phyloP scores from a whole-genome alignment of 2,797 vertebrate species.

The Setipinna tenuifilis region DNA sequence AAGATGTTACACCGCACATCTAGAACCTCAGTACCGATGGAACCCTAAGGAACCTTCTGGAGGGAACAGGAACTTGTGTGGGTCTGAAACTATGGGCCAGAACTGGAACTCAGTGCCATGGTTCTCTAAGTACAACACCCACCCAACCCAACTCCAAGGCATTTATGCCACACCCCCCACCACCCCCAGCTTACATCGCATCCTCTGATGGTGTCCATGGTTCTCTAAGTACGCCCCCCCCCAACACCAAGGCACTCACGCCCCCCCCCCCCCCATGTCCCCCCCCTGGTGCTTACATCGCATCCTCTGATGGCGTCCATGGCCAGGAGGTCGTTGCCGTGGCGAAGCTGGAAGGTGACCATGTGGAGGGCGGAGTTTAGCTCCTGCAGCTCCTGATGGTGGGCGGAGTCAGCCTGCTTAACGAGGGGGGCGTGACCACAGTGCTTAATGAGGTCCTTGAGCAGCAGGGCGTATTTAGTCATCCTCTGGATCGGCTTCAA shows the following conservation, averaged over 20 bases:
- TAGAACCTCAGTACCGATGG: no score
- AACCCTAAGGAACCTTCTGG: no score
- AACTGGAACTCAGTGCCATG: no score
- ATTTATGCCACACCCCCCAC: constrained; percentile 24
- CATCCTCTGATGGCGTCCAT: constrained; percentile 86
- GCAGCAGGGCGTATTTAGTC: constrained; percentile 85
- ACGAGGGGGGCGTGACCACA: constrained; percentile 67
- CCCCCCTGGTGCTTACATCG: constrained; percentile 80
- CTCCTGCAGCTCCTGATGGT: no score
- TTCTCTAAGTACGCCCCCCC: neutral
- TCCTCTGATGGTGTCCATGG: constrained; percentile 14
- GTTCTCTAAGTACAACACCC: no score
- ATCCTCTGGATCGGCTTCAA: constrained; percentile 87
- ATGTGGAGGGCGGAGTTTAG: constrained; percentile 71
- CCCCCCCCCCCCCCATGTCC: no score
- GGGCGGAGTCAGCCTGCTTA: no score
- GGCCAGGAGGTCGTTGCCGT: constrained; percentile 85
- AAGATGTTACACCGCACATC: no score
- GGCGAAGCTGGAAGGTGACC: constrained; percentile 88
- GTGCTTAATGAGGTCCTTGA: constrained; percentile 85
- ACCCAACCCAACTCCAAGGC: no score
- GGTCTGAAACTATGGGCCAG: no score
- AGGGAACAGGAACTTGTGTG: no score
- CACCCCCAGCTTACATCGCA: constrained; percentile 53
- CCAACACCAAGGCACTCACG: no score